These are phyloP conservation scores for Hemicordylus capensis DNA, from an alignment of 2,113 vertebrate species.

Conservation along the genomic window DNA sequence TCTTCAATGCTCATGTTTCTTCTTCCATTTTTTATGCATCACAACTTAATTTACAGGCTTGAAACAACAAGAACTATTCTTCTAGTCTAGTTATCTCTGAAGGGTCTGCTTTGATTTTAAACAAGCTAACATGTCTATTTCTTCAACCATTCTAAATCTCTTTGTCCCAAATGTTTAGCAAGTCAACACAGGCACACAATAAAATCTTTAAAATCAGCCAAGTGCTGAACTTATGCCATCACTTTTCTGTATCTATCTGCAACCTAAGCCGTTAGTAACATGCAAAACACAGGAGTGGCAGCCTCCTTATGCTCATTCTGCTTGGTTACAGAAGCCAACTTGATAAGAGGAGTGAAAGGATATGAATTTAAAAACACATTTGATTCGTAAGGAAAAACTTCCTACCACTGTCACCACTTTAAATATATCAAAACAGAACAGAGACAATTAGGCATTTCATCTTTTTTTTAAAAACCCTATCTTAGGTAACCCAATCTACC, in stretches of 20 bases:
- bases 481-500: background rate
- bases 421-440: too few species aligned
- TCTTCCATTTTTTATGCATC: conserved; percentile 61
- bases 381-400: background rate
- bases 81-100: background rate
- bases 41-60: background rate
- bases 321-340: background rate
- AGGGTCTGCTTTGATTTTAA: background rate
- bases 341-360: background rate
- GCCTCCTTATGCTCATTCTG: background rate
- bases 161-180: too few species aligned
- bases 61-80: background rate
- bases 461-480: background rate
- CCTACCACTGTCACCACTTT: background rate
- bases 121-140: background rate
- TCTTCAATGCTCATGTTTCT: conserved; percentile 64
- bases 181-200: background rate
- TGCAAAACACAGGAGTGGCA: background rate
- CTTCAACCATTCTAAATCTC: background rate
- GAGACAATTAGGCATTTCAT: too few species aligned
- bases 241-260: background rate
- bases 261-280: background rate
- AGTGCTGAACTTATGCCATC: background rate
- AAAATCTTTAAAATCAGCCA: conserved; percentile 23
- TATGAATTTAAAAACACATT: background rate